Evolutionary conservation across 2,888 invertebrate species (phyloP), one percentile per base, ranked within the genome.

Genomic region (Tetragonula carbonaria): DNA sequence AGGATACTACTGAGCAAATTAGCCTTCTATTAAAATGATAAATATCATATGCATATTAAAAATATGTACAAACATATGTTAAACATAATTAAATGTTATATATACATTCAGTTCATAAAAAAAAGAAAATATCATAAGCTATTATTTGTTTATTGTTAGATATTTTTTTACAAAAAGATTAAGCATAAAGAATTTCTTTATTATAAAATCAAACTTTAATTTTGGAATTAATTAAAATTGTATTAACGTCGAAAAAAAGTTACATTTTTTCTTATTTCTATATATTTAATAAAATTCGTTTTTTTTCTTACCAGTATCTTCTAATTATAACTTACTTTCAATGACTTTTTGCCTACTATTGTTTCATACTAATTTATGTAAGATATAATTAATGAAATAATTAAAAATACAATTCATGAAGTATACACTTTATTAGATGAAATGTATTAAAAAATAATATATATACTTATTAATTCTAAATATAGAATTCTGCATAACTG

Each of bases 391-490:
- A 38, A 71, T 59, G 16, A 50, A 45, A 28, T 38, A 59, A 74
- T 33, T 57, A 74, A 59, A 80, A 51, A 57, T 66, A 33, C 33
- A 4, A 74, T 74, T 70, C 23, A 72, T 65, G 62, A 71, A 80
- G 51, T 79, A 76, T 66, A 57, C 16, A 75, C 14, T 84, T 85
- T 85, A 84, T 79, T 84, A 28, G 45, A 78, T 78, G 81, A 80
- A 75, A 68, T 23, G 59, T 76, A 73, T 76, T 33, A 74, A 79
- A 57, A 57, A 73, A 62, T 78, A 78, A 86, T 71, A 75, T 65
- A 78, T 70, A 80, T 67, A 80, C 5, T 62, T 28, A 62, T 73
- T 75, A 74, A 51, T 50, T 86, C 50, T 71, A 76, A 55, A 71
- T 38, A n/a, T 66, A 72, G 51, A 70, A 67, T 50, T 74, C 23